Evolutionary conservation across 2,113 vertebrate species (phyloP).

Genomic region (Eudyptes chrysolophus): DNA sequence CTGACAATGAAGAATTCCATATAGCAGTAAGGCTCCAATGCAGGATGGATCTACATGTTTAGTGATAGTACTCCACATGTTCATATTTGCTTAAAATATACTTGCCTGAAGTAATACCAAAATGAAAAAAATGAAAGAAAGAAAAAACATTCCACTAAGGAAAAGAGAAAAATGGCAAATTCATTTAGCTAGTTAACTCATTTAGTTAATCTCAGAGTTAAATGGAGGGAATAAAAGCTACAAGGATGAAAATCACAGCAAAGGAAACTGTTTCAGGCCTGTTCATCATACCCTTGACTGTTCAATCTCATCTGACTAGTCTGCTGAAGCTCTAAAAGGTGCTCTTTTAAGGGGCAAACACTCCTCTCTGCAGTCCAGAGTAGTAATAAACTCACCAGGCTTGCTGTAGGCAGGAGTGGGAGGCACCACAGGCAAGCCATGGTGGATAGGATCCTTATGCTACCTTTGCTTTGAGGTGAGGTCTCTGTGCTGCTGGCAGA

Average conservation of each 20-base stretch:
- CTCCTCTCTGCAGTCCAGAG: too few species aligned
- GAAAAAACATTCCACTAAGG: not conserved
- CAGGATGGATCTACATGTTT: not conserved
- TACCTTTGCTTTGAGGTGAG: not conserved
- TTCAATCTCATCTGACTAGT: not conserved
- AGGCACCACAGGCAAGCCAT: not conserved
- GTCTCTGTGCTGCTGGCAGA: not conserved
- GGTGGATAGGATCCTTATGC: not conserved
- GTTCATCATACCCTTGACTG: not conserved
- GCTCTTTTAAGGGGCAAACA: not conserved
- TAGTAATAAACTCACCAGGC: not conserved
- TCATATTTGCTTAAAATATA: not conserved
- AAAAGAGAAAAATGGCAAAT: not conserved
- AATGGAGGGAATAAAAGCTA: not conserved
- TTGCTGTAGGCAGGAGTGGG: not conserved
- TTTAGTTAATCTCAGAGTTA: not conserved
- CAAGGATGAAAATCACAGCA: not conserved
- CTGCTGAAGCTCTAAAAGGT: not conserved
- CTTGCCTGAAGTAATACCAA: not conserved
- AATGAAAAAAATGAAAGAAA: not conserved
- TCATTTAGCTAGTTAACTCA: not conserved
- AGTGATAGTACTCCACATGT: not conserved
- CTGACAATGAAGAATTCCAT: not conserved
- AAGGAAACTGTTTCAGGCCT: not conserved
- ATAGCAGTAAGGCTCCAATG: not conserved